Conservation (phyloP, 1,140 invertebrate species). For the Druon quercuslanigerum region DNA sequence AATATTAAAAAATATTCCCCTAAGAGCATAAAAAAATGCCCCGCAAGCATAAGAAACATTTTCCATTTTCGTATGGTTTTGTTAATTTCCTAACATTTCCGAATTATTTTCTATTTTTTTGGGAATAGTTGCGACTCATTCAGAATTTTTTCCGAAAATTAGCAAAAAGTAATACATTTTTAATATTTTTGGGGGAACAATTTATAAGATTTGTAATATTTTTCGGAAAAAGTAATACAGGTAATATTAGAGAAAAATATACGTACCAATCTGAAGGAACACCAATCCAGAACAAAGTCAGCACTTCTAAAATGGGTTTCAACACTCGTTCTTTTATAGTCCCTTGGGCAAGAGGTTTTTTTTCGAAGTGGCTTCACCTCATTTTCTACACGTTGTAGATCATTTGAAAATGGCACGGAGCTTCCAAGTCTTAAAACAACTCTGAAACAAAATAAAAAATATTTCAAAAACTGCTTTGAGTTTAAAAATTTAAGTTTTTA, state of each 20-base stretch:
- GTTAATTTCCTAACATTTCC: too few relatives aligned
- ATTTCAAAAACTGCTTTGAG: neutral
- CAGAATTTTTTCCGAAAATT: too few relatives aligned
- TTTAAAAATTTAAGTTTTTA: neutral
- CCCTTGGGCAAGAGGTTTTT: slow-evolving; percentile 82
- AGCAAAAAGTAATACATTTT: too few relatives aligned
- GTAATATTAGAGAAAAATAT: neutral
- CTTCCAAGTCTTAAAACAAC: slow-evolving; percentile 89
- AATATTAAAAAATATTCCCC: too few relatives aligned
- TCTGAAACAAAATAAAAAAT: slow-evolving; percentile 74
- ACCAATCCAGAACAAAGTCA: slow-evolving; percentile 91
- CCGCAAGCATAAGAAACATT: too few relatives aligned
- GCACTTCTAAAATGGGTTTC: slow-evolving; percentile 87
- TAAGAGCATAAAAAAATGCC: too few relatives aligned
- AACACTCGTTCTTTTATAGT: slow-evolving; percentile 89
- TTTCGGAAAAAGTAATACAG: too few relatives aligned
- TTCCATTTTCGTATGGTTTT: too few relatives aligned
- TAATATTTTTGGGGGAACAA: too few relatives aligned
- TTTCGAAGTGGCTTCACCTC: slow-evolving; percentile 89
- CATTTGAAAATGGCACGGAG: slow-evolving; percentile 82
- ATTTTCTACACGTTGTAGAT: slow-evolving; percentile 84
- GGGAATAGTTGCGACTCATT: too few relatives aligned
- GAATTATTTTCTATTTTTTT: too few relatives aligned
- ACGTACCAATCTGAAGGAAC: slow-evolving; percentile 87
- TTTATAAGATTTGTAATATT: too few relatives aligned